Evolutionary conservation across 2,797 vertebrate species (phyloP), one percentile per base, ranked within the genome.

Genomic region (Pampus argenteus): DNA sequence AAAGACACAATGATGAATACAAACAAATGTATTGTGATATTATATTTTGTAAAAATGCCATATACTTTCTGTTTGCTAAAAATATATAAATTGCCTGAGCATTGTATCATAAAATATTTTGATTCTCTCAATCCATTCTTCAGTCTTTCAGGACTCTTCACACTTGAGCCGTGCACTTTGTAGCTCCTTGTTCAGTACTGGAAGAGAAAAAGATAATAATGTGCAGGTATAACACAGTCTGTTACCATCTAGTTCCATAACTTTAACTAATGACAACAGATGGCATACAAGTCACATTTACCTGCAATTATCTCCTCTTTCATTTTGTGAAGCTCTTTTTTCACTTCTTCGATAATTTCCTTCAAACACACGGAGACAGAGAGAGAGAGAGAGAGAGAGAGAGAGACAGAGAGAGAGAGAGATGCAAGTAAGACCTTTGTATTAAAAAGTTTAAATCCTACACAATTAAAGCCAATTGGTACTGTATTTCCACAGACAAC

Each of bases 301-400:
- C 96, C 95, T 86, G 90, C 86, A 28, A 97, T 95, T 13, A 98
- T 97, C 81, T 97, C 96, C 4, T 96, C 95, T 81, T 97, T 98
- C 55, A 97, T 81, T 74, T 95, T 96, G 77, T 95, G 95, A 38
- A 98, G 83, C 74, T 98, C 96, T 74, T 94, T 95, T 78, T 94
- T 94, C 79, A 97, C 87, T 83, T 96, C 96, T 55, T 95, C 94
- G 68, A 98, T 76, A 61, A 97, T 95, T 62, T 97, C 96, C 96
- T 97, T 75, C 20, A 74, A 70, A 76, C 52, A 83, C 10, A 87
- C 29, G 7, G 2, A 50, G n/a, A 25, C 5, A 50, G n/a, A 50
- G 38, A 40, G 14, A 40, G 9, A 34, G 31, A 34, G 31, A 11
- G 9, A 34, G 31, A 34, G 31, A 34, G 31, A 34, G 31, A 34